Conservation (phyloP, 2,797 vertebrate species). For the Melanotaenia boesemani region DNA sequence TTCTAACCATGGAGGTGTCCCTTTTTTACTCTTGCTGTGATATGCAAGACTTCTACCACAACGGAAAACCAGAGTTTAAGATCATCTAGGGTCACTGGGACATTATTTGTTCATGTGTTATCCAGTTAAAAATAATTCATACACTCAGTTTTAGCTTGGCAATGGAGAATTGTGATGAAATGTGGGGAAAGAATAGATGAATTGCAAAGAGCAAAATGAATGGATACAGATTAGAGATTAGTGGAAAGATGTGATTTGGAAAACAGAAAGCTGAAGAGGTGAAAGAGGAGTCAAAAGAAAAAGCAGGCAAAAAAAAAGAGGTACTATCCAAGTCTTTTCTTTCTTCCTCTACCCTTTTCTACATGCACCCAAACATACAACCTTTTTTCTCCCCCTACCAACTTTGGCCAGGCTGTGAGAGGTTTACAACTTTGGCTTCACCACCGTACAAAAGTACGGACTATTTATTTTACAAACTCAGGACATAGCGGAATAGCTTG, state of each 20-base stretch:
- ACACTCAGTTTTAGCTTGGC: neutral
- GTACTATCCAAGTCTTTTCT: conserved; percentile 28
- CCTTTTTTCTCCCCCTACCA: conserved; percentile 6
- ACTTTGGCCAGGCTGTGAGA: conserved; percentile 44
- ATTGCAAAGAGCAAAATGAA: conserved; percentile 17
- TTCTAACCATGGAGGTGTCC: conserved; percentile 74
- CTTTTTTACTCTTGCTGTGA: conserved; percentile 15
- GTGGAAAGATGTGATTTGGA: conserved; percentile 44
- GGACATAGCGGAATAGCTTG: conserved; percentile 44
- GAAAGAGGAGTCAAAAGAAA: conserved; percentile 41
- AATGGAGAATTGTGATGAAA: conserved; percentile 23
- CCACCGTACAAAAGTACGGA: conserved; percentile 42
- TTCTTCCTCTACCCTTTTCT: conserved; percentile 3
- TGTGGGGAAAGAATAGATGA: neutral
- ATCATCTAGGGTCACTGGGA: neutral
- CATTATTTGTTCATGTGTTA: neutral
- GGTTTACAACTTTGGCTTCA: conserved; percentile 70
- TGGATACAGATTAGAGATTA: conserved; percentile 21
- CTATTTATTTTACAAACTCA: conserved; percentile 76
- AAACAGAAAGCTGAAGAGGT: conserved; percentile 48
- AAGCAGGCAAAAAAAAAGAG: conserved; percentile 17
- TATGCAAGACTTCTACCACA: neutral
- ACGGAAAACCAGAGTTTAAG: neutral
- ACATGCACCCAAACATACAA: neutral
- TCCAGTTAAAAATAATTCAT: conserved; percentile 8